These are phyloP conservation scores for Acridotheres tristis DNA, from an alignment of 2,797 vertebrate genomes.

Conservation along the genomic window DNA sequence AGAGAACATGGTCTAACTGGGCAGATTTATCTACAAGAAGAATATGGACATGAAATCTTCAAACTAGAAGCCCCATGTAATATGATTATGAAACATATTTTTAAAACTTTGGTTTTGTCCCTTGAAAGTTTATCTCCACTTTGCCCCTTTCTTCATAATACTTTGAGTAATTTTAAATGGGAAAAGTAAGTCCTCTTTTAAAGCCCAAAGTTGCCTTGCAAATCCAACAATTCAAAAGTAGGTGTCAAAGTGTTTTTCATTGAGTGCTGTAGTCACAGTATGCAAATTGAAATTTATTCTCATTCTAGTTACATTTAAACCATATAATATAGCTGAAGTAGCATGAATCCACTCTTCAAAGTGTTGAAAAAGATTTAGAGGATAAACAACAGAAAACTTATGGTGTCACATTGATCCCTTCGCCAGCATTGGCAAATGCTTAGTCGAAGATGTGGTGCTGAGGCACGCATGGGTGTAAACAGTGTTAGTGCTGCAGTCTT, in stretches of 20 bases:
- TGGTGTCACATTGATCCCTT: accelerated
- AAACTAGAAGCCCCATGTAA: neutral
- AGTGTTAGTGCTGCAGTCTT: neutral
- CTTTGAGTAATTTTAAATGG: neutral
- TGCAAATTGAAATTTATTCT: neutral
- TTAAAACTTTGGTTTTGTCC: neutral
- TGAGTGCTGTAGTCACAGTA: neutral
- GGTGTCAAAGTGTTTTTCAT: neutral
- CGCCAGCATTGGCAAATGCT: neutral
- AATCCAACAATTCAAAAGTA: neutral
- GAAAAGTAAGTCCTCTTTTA: neutral
- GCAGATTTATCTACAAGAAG: neutral
- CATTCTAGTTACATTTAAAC: neutral
- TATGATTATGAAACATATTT: neutral
- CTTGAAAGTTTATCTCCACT: neutral
- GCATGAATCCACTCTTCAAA: neutral
- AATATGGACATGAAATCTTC: neutral
- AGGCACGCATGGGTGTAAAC: neutral
- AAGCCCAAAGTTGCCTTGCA: neutral
- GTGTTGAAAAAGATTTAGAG: neutral
- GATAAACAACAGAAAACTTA: neutral
- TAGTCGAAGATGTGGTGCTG: neutral
- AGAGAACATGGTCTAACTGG: neutral
- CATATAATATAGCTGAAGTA: neutral
- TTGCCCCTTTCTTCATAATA: neutral